phyloP scores from a whole-genome alignment of 2,113 vertebrate genomes.

The Rattus norvegicus region DNA sequence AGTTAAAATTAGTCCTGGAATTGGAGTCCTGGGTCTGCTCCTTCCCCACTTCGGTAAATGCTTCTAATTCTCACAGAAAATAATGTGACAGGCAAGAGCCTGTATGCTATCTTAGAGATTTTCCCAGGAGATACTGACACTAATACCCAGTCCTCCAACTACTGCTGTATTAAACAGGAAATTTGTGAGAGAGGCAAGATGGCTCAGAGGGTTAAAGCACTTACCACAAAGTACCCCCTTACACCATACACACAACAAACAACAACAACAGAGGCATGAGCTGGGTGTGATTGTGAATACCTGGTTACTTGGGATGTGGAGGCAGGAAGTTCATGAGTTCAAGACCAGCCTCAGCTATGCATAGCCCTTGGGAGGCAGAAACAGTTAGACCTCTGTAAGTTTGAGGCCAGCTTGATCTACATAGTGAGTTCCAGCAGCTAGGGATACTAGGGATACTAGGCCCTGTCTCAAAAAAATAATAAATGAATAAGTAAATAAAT shows the following conservation, averaged over 20 bases:
- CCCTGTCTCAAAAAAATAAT: neutral
- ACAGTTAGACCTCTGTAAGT: neutral
- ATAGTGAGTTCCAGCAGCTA: neutral
- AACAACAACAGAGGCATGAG: neutral
- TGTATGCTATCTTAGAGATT: constrained; percentile 27
- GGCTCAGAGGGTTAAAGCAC: neutral
- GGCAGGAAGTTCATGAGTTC: neutral
- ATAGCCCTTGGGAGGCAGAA: neutral
- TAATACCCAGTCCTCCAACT: neutral
- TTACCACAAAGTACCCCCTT: neutral
- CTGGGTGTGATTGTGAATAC: neutral
- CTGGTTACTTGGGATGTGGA: neutral
- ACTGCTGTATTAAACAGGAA: constrained; percentile 9
- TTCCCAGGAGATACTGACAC: neutral
- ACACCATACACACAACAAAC: neutral
- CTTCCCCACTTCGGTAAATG: neutral
- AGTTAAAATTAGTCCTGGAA: constrained; percentile 37
- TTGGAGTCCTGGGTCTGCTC: constrained; percentile 18
- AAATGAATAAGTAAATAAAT: no score
- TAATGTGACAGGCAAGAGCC: neutral
- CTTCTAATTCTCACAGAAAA: neutral
- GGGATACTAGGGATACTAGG: neutral
- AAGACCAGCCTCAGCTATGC: neutral
- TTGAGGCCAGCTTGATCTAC: neutral
- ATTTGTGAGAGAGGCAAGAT: neutral